A percentile compares a stretch with the other conserved stretches of the same genome.
Conservation (phyloP, 1,140 invertebrate genomes). For the Pararge aegeria region DNA sequence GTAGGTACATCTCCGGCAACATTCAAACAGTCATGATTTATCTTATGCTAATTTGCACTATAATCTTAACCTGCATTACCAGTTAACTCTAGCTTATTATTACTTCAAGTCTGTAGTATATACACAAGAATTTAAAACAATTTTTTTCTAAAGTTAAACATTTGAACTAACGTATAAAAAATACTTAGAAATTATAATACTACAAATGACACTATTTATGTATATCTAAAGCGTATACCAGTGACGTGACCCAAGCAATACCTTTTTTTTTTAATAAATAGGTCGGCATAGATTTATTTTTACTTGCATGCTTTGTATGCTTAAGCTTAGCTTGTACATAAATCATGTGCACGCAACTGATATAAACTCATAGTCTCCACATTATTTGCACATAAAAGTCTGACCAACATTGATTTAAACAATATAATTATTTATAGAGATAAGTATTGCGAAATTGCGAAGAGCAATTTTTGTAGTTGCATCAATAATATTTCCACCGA, state of each 20-base stretch:
- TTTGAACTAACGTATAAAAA: not conserved
- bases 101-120: not conserved
- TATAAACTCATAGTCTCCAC: too few relatives aligned
- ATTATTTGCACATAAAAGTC: too few relatives aligned
- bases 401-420: too few relatives aligned
- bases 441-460: too few relatives aligned
- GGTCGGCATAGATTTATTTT: too few relatives aligned
- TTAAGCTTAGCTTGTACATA: too few relatives aligned
- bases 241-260: too few relatives aligned
- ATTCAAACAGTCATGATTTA: not conserved
- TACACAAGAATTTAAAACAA: not conserved
- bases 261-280: too few relatives aligned
- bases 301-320: too few relatives aligned
- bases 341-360: too few relatives aligned
- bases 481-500: not conserved
- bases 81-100: not conserved
- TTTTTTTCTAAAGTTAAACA: not conserved
- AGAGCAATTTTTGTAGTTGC: not conserved
- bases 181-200: not conserved
- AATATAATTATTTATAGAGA: too few relatives aligned
- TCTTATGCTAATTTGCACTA: slow-evolving; percentile 28
- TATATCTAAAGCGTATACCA: not conserved
- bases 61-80: slow-evolving; percentile 17
- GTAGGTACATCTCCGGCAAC: too few relatives aligned
- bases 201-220: not conserved